Evolutionary conservation across 2,888 invertebrate genomes (phyloP), one percentile per base, ranked within the genome.

Genomic region (Dynastes maya): DNA sequence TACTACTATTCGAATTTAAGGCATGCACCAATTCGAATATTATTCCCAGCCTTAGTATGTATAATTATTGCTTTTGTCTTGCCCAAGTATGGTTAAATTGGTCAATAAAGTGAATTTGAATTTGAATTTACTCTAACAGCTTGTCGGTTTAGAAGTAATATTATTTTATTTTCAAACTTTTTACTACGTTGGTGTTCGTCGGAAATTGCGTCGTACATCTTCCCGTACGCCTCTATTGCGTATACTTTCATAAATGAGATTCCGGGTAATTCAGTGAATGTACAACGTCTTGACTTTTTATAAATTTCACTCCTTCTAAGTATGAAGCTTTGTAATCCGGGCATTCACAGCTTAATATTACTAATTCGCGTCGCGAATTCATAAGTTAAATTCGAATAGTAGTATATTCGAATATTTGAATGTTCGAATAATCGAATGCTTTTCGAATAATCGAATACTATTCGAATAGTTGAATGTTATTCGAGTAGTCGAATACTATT

Each of bases 311-410:
- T 68, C 67, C 16, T 6, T 49, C 45, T 49, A 49, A 68, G 49
- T 68, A 68, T 68, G 45, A 68, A 68, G 45, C 49, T 68, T 68
- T 68, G 67, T 68, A 68, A 37, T 37, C 32, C 2, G 32, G 49
- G 49, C 49, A 68, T 68, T 68, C 67, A 68, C 67, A 68, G 49
- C 49, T 68, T 68, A 68, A 68, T 49, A 68, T 68, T 68, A 49
- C 67, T 27, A 68, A 45, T 68, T 49, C 45, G 22, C 67, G 51
- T 49, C 22, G 49, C 22, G 67, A 68, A 68, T 68, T 49, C 49
- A 22, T 22, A 49, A 68, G 67, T 49, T 22, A 22, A 22, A 22
- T 22, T 22, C 22, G 22, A 22, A 22, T 22, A 22, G 22, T 22
- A 22, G 22, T 22, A 0, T 22, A 22, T 22, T 22, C 22, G 22